Percentiles rank a stretch among this genome's conserved stretches.
These are phyloP conservation scores for Narcine bancroftii DNA, from an alignment of 2,113 vertebrate genomes.

Conservation along the genomic window DNA sequence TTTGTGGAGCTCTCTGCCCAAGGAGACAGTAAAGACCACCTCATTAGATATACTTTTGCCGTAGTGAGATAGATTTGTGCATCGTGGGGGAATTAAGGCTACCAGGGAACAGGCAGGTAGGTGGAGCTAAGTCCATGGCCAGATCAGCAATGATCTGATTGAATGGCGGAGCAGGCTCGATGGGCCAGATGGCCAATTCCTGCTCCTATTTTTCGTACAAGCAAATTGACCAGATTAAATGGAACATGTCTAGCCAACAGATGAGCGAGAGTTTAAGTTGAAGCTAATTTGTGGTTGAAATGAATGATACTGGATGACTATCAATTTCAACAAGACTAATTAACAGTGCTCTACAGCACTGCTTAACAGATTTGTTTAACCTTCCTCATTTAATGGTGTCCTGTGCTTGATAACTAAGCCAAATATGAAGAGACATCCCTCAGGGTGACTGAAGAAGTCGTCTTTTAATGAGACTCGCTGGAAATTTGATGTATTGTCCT, in stretches of 20 bases:
- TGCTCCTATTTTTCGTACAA: no score
- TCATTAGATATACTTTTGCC: no score
- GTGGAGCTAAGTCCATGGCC: no score
- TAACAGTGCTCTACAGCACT: neutral
- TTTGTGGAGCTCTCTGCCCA: no score
- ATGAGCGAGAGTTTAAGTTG: neutral
- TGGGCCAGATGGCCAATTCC: no score
- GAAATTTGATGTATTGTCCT: conserved; percentile 11
- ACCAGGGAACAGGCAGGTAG: no score
- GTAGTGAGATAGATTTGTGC: no score
- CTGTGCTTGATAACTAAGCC: neutral
- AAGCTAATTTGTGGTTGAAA: neutral
- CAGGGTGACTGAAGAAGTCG: neutral
- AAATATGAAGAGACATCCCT: neutral
- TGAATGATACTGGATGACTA: neutral
- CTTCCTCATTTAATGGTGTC: neutral
- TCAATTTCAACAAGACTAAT: neutral
- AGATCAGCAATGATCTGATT: no score
- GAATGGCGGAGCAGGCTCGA: no score
- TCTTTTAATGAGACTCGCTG: neutral
- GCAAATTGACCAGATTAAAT: neutral
- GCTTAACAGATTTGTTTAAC: neutral
- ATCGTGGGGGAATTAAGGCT: no score
- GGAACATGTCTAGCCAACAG: neutral
- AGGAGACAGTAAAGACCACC: no score